Conservation (phyloP, 2,113 vertebrate species). For the Junco hyemalis region DNA sequence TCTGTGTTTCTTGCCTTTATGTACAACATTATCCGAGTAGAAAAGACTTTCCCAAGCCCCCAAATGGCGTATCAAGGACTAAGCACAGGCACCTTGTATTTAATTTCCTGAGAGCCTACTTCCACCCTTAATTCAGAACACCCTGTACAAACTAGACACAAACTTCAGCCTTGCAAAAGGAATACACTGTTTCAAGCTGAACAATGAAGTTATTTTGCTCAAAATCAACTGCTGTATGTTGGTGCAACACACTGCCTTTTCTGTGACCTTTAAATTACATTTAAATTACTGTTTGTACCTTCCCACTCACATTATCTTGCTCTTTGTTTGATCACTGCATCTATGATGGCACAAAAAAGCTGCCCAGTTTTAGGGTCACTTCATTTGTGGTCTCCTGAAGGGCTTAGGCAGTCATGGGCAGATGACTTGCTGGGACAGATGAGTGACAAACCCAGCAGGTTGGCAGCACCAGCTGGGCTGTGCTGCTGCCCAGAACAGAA, state of each 20-base stretch:
- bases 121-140: not conserved
- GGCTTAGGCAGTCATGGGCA: not conserved
- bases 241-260: not conserved
- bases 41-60: not conserved
- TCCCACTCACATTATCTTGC: not conserved
- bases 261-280: not conserved
- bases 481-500: not conserved
- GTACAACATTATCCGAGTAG: not conserved
- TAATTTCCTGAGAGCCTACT: not conserved
- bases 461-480: not conserved
- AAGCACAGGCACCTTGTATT: not conserved
- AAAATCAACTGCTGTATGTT: not conserved
- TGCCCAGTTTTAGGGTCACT: not conserved
- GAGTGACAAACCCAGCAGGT: not conserved
- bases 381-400: not conserved
- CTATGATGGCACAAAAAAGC: not conserved
- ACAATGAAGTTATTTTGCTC: not conserved
- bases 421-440: not conserved
- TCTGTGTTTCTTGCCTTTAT: not conserved
- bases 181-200: not conserved
- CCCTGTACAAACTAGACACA: not conserved
- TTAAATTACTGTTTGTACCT: not conserved
- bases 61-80: not conserved
- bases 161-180: not conserved
- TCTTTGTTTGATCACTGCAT: accelerated